Base-by-base conservation (phyloP, 2,888 invertebrate genomes). In the Sthenelais limicola region DNA sequence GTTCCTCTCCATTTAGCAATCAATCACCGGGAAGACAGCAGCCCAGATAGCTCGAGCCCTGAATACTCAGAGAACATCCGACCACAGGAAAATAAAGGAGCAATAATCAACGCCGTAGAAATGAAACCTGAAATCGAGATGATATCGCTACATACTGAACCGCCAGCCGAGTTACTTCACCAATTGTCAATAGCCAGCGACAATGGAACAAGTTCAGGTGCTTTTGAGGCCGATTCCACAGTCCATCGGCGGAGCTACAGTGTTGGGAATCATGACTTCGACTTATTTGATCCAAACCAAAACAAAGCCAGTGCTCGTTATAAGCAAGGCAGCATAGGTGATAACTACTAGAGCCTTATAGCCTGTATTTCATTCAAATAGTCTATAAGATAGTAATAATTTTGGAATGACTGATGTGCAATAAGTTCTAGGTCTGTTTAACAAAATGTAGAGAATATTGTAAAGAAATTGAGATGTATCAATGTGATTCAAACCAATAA, bases 31-130 rank as follows among this genome's bases (percentile, higher is more conserved):
- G 62, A 62, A 15, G 62, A 62, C 28, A 70, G 70, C 43, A 54
- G 56, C 56, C 70, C 70, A 35, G 54, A 70, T 54, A 70, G 70
- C 54, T 70, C 70, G 7, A 70, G 70, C 43, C 70, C 70, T 30
- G 70, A 70, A 21, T 54, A 70, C 26, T 51, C 49, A 18, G 70
- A 70, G 38, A 67, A 67, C 32, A 24, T 67, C 28, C 67, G 67
- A 18, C 67, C 62, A 24, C 24, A 38, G 4, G 62, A 62, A 2
- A 12, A 12, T 24, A n/a, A 26, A 9, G 12, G 12, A 1, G 38
- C 62, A 24, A 62, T 62, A 24, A 62, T 38, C 24, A 24, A 62
- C 24, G 35, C 62, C 1, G 35, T 35, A 43, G 62, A 38, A 43
- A 35, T 26, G 24, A 62, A 62, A 43, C 38, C 62, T 21, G 62